Evolutionary conservation across 2,113 vertebrate species (phyloP).

Genomic region (Polypterus bichir): DNA sequence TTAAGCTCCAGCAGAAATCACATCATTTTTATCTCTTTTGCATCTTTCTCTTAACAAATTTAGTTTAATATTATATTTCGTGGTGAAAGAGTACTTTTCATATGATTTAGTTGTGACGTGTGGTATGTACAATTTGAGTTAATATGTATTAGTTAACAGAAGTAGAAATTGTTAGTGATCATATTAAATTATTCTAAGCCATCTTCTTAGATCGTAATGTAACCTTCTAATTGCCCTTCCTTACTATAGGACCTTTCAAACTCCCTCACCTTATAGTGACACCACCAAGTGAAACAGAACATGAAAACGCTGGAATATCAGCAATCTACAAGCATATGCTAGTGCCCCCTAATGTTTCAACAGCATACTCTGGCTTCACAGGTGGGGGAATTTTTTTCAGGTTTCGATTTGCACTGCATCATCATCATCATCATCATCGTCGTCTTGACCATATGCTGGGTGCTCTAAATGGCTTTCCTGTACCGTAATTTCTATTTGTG

Average conservation of each 20-base stretch:
- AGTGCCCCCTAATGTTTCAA: constrained; percentile 24
- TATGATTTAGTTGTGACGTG: too few species aligned
- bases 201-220: not conserved
- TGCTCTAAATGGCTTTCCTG: too few species aligned
- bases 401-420: constrained; percentile 18
- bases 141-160: too few species aligned
- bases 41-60: too few species aligned
- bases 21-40: too few species aligned
- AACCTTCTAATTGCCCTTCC: constrained; percentile 5
- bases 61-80: too few species aligned
- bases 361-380: constrained; percentile 22
- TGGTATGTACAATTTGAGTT: too few species aligned
- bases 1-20: too few species aligned
- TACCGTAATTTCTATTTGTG: too few species aligned
- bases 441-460: not conserved
- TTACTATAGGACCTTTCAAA: constrained; percentile 23
- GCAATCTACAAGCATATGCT: constrained; percentile 25
- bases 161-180: too few species aligned
- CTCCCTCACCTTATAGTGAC: constrained; percentile 21
- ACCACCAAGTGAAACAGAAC: constrained; percentile 27
- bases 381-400: constrained; percentile 29
- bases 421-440: constrained; percentile 9
- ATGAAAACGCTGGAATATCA: constrained; percentile 25
- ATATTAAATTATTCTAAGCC: too few species aligned
- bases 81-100: too few species aligned